Conservation (phyloP, 2,113 vertebrate genomes). For the Hyaena hyaena region DNA sequence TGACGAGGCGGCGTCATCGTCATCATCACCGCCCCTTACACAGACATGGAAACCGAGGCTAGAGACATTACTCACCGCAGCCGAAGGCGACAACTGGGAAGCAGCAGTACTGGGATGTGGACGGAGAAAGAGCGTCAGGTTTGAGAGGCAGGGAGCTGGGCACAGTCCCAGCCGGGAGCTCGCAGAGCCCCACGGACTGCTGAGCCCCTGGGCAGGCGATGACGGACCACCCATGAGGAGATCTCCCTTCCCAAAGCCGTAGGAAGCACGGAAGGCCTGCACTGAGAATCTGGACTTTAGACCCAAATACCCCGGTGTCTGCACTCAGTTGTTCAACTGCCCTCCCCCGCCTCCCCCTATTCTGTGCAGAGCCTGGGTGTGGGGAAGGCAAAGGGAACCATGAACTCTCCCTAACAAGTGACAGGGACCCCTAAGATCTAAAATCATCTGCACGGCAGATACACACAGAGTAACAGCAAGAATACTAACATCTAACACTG, state of each 20-base stretch:
- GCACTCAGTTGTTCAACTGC: neutral
- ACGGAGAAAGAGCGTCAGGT: neutral
- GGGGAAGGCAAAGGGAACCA: neutral
- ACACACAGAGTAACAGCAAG: neutral
- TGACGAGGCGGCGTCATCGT: neutral
- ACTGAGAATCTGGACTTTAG: neutral
- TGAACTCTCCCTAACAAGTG: neutral
- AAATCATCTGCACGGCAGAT: no score
- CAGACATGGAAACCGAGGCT: neutral
- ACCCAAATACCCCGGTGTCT: neutral
- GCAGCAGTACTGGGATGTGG: neutral
- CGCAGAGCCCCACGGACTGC: rapidly evolving
- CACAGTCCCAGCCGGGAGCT: neutral
- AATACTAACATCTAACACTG: rapidly evolving
- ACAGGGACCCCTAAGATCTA: neutral
- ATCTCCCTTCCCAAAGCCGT: neutral
- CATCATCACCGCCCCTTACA: neutral
- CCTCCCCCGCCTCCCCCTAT: neutral
- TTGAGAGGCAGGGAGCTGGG: neutral
- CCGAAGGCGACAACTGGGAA: neutral
- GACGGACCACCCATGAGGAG: rapidly evolving
- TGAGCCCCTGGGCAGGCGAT: neutral
- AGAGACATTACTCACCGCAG: rapidly evolving
- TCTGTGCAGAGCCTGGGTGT: neutral
- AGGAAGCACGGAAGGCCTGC: neutral